These are phyloP conservation scores for Anoplolepis gracilipes DNA, from an alignment of 1,140 invertebrate genomes.

Conservation along the genomic window DNA sequence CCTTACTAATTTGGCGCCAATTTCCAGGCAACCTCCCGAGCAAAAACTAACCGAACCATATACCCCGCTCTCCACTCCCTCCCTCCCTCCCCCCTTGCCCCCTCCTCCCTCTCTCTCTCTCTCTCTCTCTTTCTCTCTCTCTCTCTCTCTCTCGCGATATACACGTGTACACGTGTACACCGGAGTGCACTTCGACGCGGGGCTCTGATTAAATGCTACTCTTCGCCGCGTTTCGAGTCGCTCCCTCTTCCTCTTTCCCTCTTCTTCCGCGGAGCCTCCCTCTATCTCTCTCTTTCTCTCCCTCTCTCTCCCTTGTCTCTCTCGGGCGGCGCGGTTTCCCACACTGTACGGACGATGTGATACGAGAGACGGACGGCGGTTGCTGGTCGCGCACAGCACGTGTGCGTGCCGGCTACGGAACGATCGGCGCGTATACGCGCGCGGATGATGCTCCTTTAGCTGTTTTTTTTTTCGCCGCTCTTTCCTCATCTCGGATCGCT, in stretches of 20 bases:
- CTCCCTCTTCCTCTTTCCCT: constrained; percentile 56
- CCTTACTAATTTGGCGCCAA: constrained; percentile 87
- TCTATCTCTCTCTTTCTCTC: constrained; percentile 8
- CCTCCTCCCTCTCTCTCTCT: neutral
- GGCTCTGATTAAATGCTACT: constrained; percentile 86
- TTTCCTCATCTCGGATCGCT: constrained; percentile 40
- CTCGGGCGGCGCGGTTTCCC: constrained; percentile 69
- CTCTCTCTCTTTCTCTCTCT: too few species aligned
- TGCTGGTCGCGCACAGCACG: constrained; percentile 58
- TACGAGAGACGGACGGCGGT: constrained; percentile 47
- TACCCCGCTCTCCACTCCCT: constrained; percentile 75
- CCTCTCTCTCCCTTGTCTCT: constrained; percentile 50
- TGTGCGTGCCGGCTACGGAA: constrained; percentile 48
- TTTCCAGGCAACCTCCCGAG: constrained; percentile 85
- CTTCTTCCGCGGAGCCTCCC: constrained; percentile 10
- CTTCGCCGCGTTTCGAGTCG: constrained; percentile 78
- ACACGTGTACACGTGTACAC: constrained; percentile 65
- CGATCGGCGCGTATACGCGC: constrained; percentile 26
- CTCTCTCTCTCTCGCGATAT: constrained; percentile 2
- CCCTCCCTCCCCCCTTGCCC: constrained; percentile 50
- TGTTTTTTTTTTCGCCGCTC: too few species aligned
- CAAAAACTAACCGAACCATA: constrained; percentile 86
- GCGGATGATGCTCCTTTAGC: constrained; percentile 50
- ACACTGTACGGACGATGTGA: constrained; percentile 67
- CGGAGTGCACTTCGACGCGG: constrained; percentile 71